These are phyloP conservation scores for Ornithorhynchus anatinus DNA, from an alignment of 2,113 vertebrate species.

Conservation along the genomic window DNA sequence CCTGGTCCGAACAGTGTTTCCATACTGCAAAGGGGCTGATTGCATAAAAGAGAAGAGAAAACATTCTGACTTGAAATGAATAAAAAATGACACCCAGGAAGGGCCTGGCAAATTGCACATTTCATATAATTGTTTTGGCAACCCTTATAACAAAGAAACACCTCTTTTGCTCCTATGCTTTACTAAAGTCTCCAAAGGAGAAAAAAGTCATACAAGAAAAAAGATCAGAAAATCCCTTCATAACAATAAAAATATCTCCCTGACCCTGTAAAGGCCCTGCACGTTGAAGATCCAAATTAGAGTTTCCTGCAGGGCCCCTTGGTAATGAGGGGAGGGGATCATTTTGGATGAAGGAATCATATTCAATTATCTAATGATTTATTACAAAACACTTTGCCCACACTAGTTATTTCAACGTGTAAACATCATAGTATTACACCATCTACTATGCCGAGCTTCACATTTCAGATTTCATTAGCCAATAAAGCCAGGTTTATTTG, in stretches of 20 bases:
- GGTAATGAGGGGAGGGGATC: not conserved
- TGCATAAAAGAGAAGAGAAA: not conserved
- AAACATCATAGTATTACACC: conserved; percentile 64
- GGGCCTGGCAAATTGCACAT: not conserved
- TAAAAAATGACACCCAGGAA: not conserved
- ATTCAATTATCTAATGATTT: conserved; percentile 73
- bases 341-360: conserved; percentile 68
- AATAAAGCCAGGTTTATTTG: conserved; percentile 94
- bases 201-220: not conserved
- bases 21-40: not conserved
- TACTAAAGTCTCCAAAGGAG: not conserved
- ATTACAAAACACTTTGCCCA: conserved; percentile 69
- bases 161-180: not conserved
- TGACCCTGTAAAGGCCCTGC: not conserved
- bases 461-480: conserved; percentile 82
- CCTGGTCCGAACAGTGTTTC: not conserved
- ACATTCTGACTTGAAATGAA: not conserved
- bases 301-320: conserved; percentile 1
- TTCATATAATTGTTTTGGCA: not conserved
- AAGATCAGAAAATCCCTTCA: not conserved
- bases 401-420: conserved; percentile 63
- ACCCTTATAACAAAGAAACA: not conserved
- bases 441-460: conserved; percentile 60
- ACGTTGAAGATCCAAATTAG: not conserved
- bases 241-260: not conserved